Evolutionary conservation across 2,888 invertebrate species (phyloP), one percentile per base, ranked within the genome.

Genomic region (Osmoderma eremita): DNA sequence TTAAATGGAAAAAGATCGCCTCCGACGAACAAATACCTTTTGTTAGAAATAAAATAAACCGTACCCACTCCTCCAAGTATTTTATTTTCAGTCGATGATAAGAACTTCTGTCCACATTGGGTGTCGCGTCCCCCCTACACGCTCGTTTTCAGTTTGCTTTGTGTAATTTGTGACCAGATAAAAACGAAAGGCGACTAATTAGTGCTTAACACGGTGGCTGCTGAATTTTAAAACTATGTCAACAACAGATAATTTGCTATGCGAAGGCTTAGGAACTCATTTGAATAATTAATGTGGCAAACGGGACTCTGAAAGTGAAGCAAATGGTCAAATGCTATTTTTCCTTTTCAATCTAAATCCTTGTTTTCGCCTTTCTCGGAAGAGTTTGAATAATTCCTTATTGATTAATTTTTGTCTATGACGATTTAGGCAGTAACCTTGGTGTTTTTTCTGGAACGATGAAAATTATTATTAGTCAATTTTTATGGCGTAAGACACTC

Each of bases 1-100:
- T 67, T 67, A 58, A 62, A 63, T 38, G 41, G 49, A 50, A 50
- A 41, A 63, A 56, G 56, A 56, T 42, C 20, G 56, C 20, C 56
- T 20, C 56, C 13, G 15, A 22, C 56, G 22, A 56, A 41, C 56
- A 56, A 56, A 56, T 56, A 56, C 56, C 41, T 56, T 41, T 56
- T 22, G 56, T 56, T 42, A 42, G 56, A 56, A 56, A 56, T 41
- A 56, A 56, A 56, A 56, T 56, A 56, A 56, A 13, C 22, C 56
- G 42, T 56, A 20, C 24, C 56, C 22, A 41, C 42, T 41, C 13
- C 41, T 56, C n/a, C n/a, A n/a, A 18, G 13, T 22, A 56, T 56
- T 56, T 56, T 56, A 42, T 56, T 56, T 56, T 56, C 13, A 18
- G 56, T 41, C 39, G 13, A 41, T 42, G 41, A 41, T 56, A 56